Percentiles rank a stretch among this genome's conserved stretches.
These are phyloP conservation scores for Acleris holmiana DNA, from an alignment of 2,888 invertebrate genomes.

Conservation along the genomic window DNA sequence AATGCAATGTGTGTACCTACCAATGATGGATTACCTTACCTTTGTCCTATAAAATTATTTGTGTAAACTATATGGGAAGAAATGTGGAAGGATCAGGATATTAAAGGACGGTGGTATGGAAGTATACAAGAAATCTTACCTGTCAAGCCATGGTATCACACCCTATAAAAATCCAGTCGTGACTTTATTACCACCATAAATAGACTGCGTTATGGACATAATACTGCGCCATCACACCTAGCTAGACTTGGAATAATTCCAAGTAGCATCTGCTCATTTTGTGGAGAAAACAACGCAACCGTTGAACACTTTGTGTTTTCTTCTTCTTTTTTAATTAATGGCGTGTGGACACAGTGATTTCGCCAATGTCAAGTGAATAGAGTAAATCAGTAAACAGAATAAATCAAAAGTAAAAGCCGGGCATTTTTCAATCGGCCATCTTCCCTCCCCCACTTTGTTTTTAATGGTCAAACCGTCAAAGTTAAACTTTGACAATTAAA, in stretches of 20 bases:
- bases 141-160: constrained; percentile 5
- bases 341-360: too few relatives aligned
- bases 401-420: too few relatives aligned
- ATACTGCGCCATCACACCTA: constrained; percentile 3
- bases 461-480: too few relatives aligned
- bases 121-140: constrained; percentile 4
- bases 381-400: too few relatives aligned
- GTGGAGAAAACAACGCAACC: background rate
- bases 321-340: too few relatives aligned
- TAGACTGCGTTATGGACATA: constrained; percentile 1
- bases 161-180: background rate
- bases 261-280: background rate
- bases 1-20: background rate
- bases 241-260: background rate
- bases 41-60: background rate
- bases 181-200: constrained; percentile 12
- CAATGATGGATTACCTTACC: background rate
- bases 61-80: background rate
- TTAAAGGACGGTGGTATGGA: constrained; percentile 5
- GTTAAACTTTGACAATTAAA: too few relatives aligned
- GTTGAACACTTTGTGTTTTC: too few relatives aligned
- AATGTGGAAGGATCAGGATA: constrained; percentile 6
- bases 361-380: too few relatives aligned
- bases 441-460: too few relatives aligned
- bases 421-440: too few relatives aligned